These are phyloP conservation scores for Gorsachius magnificus DNA, from an alignment of 2,797 vertebrate species.

Conservation along the genomic window DNA sequence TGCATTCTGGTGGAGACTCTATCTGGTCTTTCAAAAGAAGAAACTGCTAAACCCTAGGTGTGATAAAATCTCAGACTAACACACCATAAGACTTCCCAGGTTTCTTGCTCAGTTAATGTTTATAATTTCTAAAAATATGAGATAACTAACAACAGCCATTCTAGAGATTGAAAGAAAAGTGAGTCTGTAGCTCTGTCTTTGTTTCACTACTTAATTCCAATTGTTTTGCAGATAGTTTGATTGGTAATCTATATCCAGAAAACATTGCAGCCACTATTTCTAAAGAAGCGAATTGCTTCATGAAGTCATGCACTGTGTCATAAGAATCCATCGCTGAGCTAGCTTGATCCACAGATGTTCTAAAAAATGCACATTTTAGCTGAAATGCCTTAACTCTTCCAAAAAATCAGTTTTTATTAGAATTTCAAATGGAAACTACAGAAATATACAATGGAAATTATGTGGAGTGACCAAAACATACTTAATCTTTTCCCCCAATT, in stretches of 20 bases:
- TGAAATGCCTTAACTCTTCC: neutral
- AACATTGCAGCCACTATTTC: neutral
- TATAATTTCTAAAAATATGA: neutral
- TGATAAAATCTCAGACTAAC: neutral
- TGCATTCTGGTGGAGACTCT: neutral
- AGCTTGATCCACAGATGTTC: neutral
- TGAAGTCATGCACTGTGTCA: neutral
- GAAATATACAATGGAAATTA: neutral
- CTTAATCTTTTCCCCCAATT: neutral
- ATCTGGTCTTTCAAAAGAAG: neutral
- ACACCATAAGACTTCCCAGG: fast-evolving
- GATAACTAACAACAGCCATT: neutral
- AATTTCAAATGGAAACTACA: neutral
- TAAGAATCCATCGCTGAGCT: neutral
- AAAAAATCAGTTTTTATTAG: neutral
- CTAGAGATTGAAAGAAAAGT: neutral
- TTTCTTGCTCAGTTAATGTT: fast-evolving
- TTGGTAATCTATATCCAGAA: neutral
- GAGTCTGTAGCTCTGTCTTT: neutral
- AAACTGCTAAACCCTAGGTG: neutral
- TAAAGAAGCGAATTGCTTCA: neutral
- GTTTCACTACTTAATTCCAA: neutral
- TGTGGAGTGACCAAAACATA: neutral
- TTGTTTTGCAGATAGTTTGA: neutral
- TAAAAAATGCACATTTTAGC: neutral